Evolutionary conservation across 2,113 vertebrate genomes (phyloP).

Genomic region (Regulus satrapa): DNA sequence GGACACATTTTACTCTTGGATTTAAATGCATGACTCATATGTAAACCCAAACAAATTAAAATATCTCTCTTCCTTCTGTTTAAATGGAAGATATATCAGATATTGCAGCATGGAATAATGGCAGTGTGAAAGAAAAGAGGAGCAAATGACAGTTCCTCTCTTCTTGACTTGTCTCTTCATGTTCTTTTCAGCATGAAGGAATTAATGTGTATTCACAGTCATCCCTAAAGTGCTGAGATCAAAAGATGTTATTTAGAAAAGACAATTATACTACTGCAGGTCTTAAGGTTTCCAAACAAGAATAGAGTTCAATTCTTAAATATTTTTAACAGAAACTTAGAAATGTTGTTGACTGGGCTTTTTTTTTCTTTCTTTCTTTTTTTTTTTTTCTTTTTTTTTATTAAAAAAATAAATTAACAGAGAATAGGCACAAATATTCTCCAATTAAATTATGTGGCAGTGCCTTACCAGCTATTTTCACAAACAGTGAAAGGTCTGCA

Average conservation of each 20-base stretch:
- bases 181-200: neutral
- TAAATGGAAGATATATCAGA: neutral
- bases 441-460: neutral
- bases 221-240: neutral
- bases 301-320: neutral
- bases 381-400: no score
- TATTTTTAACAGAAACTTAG: neutral
- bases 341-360: neutral
- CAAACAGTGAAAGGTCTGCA: neutral
- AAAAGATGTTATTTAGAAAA: neutral
- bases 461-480: neutral
- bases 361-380: no score
- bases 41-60: neutral
- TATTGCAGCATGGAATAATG: neutral
- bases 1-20: neutral
- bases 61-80: neutral
- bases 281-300: neutral
- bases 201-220: neutral
- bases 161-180: neutral
- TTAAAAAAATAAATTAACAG: neutral
- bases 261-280: neutral
- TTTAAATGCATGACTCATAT: neutral
- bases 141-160: neutral
- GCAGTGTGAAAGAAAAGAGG: neutral
- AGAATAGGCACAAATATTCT: neutral